These are phyloP conservation scores for Orius insidiosus DNA, from an alignment of 1,140 invertebrate genomes.

Conservation along the genomic window DNA sequence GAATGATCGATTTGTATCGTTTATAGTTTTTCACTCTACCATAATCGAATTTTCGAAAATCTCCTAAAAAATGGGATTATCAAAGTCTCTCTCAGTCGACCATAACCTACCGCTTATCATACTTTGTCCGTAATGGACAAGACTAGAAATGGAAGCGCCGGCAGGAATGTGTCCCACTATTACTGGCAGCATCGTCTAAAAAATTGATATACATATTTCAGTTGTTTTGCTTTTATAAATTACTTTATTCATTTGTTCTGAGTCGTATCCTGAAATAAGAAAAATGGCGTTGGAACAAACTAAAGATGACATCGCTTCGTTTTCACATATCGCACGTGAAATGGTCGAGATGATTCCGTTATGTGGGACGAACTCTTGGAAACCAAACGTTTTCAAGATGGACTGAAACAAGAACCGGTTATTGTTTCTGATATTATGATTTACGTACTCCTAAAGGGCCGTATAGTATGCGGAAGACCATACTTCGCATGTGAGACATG, in stretches of 20 bases:
- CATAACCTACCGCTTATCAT: conserved; percentile 25
- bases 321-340: conserved; percentile 7
- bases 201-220: too few species aligned
- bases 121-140: conserved; percentile 34
- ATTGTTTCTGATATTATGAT: background rate
- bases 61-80: conserved; percentile 8
- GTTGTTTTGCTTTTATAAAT: too few species aligned
- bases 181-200: conserved; percentile 44
- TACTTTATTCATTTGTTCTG: too few species aligned
- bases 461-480: conserved; percentile 14
- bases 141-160: conserved; percentile 38
- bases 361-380: conserved; percentile 15
- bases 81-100: background rate
- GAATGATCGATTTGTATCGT: conserved; percentile 28
- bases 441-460: conserved; percentile 14
- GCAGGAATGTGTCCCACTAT: conserved; percentile 58
- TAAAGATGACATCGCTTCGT: too few species aligned
- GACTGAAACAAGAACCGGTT: background rate
- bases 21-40: conserved; percentile 29
- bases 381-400: background rate
- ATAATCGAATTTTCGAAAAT: conserved; percentile 28
- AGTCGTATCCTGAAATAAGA: too few species aligned
- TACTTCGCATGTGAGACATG: conserved; percentile 15
- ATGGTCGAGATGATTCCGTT: conserved; percentile 3
- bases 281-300: too few species aligned